These are phyloP conservation scores for Octomys mimax DNA, from an alignment of 2,797 vertebrate species.

Conservation along the genomic window DNA sequence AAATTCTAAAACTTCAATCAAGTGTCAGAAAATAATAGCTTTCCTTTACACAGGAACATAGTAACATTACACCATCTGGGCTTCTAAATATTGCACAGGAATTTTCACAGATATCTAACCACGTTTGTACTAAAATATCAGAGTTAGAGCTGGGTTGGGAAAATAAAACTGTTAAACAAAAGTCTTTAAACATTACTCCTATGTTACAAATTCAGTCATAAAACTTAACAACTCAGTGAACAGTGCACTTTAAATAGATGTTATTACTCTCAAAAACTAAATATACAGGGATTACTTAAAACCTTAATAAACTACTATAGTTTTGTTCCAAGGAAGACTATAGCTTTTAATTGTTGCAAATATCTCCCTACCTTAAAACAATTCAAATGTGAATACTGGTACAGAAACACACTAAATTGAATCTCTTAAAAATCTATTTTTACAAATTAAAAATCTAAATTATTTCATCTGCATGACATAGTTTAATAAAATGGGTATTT, in stretches of 20 bases:
- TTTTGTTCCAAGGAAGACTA: slow-evolving; percentile 31
- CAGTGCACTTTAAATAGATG: slow-evolving; percentile 32
- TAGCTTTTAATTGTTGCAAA: slow-evolving; percentile 43
- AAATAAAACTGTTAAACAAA: slow-evolving; percentile 56
- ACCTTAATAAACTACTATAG: slow-evolving; percentile 20
- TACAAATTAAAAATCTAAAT: slow-evolving; percentile 59
- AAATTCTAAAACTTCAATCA: slow-evolving; percentile 72
- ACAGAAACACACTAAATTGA: slow-evolving; percentile 47
- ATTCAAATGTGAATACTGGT: neutral
- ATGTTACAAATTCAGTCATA: slow-evolving; percentile 55
- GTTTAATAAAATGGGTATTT: neutral
- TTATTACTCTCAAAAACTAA: slow-evolving; percentile 51
- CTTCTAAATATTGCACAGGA: slow-evolving; percentile 56
- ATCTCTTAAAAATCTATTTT: slow-evolving; percentile 33
- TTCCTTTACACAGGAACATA: slow-evolving; percentile 38
- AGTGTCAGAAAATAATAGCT: slow-evolving; percentile 64
- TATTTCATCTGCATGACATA: neutral
- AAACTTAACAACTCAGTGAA: slow-evolving; percentile 40
- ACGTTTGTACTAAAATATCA: slow-evolving; percentile 53
- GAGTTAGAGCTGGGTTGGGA: slow-evolving; percentile 38
- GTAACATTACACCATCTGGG: slow-evolving; percentile 78
- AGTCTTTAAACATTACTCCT: slow-evolving; percentile 51
- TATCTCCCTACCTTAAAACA: slow-evolving; percentile 3
- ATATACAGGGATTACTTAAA: slow-evolving; percentile 14
- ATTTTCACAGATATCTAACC: slow-evolving; percentile 66